Evolutionary conservation across 2,113 vertebrate species (phyloP).

Genomic region (Cephalopterus ornatus): DNA sequence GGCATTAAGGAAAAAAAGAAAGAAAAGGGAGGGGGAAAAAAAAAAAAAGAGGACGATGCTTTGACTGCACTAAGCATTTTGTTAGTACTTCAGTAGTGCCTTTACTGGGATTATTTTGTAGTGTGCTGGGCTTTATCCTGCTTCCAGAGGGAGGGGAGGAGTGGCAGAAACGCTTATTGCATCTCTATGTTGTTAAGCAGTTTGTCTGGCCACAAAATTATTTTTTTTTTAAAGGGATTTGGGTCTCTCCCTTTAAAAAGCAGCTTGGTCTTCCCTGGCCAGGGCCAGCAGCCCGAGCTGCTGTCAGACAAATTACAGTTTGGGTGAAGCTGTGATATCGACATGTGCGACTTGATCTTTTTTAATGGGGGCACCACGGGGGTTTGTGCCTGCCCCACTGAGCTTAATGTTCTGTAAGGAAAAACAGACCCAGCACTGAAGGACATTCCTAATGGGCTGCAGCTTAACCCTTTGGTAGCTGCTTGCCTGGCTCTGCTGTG

Average conservation of each 20-base stretch:
- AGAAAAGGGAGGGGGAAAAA: no score
- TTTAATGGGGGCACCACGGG: slow-evolving; percentile 82
- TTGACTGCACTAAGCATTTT: slow-evolving; percentile 56
- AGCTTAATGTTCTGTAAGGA: slow-evolving; percentile 82
- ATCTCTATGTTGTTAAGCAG: slow-evolving; percentile 45
- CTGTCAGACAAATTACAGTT: slow-evolving; percentile 81
- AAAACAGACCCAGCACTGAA: slow-evolving; percentile 77
- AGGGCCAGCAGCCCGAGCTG: slow-evolving; percentile 64
- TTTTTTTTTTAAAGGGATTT: background rate
- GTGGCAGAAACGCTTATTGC: slow-evolving; percentile 40
- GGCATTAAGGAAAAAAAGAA: slow-evolving; percentile 47
- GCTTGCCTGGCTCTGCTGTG: background rate
- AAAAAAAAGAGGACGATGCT: background rate
- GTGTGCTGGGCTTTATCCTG: slow-evolving; percentile 68
- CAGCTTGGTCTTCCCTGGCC: slow-evolving; percentile 34
- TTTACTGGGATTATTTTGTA: slow-evolving; percentile 74
- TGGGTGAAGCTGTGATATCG: slow-evolving; percentile 77
- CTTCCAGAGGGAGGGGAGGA: slow-evolving; percentile 57
- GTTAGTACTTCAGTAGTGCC: slow-evolving; percentile 49
- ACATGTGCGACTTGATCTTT: slow-evolving; percentile 83
- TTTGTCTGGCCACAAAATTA: slow-evolving; percentile 36
- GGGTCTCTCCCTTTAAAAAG: slow-evolving; percentile 24
- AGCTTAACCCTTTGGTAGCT: slow-evolving; percentile 74
- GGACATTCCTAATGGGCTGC: slow-evolving; percentile 79
- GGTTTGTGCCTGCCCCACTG: slow-evolving; percentile 84